Evolutionary conservation across 2,797 vertebrate genomes (phyloP), one percentile per base, ranked within the genome.

Genomic region (Hozukius guyotensis): DNA sequence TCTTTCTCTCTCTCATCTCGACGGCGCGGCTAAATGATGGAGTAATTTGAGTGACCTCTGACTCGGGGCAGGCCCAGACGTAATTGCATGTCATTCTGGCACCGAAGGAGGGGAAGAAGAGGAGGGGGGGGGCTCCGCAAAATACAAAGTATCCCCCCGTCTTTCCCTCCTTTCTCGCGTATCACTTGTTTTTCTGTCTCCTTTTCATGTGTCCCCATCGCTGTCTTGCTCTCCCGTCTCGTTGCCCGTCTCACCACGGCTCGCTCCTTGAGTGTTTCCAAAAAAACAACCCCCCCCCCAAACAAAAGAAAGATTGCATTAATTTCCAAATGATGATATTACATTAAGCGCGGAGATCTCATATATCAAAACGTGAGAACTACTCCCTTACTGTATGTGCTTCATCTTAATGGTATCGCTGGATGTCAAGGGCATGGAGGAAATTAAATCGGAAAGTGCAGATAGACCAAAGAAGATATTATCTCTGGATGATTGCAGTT

Each of bases 361-460:
- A 97, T 98, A 97, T 95, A 98, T 99, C 97, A 98, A 95, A 96
- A 95, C 92, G 91, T 94, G 96, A 94, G 94, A 97, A 97, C 96
- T 96, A 96, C 97, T 97, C 96, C 93, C 96, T 97, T 97, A 98
- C 97, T 97, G 94, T 97, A 96, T 97, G 97, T 95, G 96, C 97
- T 98, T 98, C 97, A 98, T 99, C 98, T 98, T 98, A 98, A 99
- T 98, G 98, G 97, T 98, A 99, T 99, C 97, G 96, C 96, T 97
- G 97, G 97, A 98, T 99, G 98, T 99, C 98, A 99, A 99, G 98
- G 98, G 98, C 98, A 98, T 97, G 97, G 97, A 98, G 97, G 98
- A 99, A 99, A 99, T 99, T 98, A 99, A 99, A 99, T 99, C 98
- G 97, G 98, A 99, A 98, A 99, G 98, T 99, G 97, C 98, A 98